Percentiles rank a stretch among this genome's conserved stretches.
These are phyloP conservation scores for Molanna angustata DNA, from an alignment of 2,888 invertebrate species.

Conservation along the genomic window DNA sequence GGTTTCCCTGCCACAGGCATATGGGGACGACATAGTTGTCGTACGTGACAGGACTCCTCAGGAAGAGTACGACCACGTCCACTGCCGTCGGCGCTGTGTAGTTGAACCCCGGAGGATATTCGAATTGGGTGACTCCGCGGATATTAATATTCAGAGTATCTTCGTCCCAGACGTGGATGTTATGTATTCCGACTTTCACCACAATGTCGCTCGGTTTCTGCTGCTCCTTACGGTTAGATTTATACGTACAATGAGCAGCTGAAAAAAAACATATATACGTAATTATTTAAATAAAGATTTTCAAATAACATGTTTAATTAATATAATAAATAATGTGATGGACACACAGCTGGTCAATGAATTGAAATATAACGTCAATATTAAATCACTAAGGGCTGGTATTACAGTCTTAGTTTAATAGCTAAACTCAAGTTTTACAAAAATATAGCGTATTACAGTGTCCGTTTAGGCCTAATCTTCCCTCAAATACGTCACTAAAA, in stretches of 20 bases:
- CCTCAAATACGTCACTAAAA: too few relatives aligned
- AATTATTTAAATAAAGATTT: too few relatives aligned
- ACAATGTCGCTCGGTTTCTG: neutral
- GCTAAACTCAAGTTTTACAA: too few relatives aligned
- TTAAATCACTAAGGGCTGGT: too few relatives aligned
- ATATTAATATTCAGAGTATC: neutral
- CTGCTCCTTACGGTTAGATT: neutral
- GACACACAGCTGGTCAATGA: too few relatives aligned
- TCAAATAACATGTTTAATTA: too few relatives aligned
- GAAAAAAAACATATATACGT: too few relatives aligned
- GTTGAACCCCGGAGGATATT: neutral
- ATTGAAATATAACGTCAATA: too few relatives aligned
- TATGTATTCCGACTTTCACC: neutral
- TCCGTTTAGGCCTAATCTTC: too few relatives aligned
- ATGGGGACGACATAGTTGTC: neutral
- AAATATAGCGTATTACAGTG: too few relatives aligned
- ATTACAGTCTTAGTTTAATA: too few relatives aligned
- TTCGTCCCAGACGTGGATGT: conserved; percentile 1
- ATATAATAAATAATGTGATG: too few relatives aligned
- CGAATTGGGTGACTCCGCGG: neutral
- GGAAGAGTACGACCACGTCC: neutral
- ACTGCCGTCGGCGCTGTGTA: neutral
- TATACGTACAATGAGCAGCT: conserved; percentile 1
- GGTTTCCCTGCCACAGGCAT: neutral
- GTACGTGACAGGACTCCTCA: neutral